Base-by-base conservation (phyloP, 2,797 vertebrate genomes). In the Sebastes vulpes region DNA sequence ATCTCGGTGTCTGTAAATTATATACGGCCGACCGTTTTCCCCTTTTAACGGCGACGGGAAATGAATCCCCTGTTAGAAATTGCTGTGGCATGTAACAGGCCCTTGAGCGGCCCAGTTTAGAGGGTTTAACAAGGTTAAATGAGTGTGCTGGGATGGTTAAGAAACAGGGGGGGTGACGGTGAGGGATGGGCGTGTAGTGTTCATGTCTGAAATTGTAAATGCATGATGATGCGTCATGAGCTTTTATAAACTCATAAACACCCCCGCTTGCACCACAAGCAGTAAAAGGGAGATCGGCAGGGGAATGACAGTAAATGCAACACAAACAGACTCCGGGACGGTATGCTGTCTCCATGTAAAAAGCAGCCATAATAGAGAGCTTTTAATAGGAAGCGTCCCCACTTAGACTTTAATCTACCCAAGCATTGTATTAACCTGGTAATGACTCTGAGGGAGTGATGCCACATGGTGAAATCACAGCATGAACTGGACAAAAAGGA, bases 61-160 rank as follows among this genome's bases (percentile, higher is more conserved):
- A 94, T 93, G 83, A 94, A 93, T 94, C 89, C 93, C 91, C 87
- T 84, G 92, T 91, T 93, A 90, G 88, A 81, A 85, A 93, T 93
- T 87, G 91, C 89, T 82, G 92, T 91, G 87, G 90, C 93, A 86
- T 94, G 93, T 93, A 94, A 95, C 92, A 84, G 42, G 89, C 87
- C 86, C 89, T 83, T 71, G 69, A 90, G 93, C 56, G 77, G 83
- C 48, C 57, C 32, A 25, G 71, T 93, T 94, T 91, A 88, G 84
- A 91, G 75, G 82, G 79, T 95, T 95, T 95, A 95, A 94, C 93
- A 91, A 94, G 89, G 93, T 95, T 94, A 92, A 95, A 94, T 87
- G 85, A 91, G 83, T 91, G 89, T 77, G 79, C 75, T 82, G 90
- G 86, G 88, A 85, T 74, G 71, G 83, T 75, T 65, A 64, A 80